A percentile compares a stretch with the other conserved stretches of the same genome.
Conservation (phyloP, 2,113 vertebrate genomes). For the Channa maculata region DNA sequence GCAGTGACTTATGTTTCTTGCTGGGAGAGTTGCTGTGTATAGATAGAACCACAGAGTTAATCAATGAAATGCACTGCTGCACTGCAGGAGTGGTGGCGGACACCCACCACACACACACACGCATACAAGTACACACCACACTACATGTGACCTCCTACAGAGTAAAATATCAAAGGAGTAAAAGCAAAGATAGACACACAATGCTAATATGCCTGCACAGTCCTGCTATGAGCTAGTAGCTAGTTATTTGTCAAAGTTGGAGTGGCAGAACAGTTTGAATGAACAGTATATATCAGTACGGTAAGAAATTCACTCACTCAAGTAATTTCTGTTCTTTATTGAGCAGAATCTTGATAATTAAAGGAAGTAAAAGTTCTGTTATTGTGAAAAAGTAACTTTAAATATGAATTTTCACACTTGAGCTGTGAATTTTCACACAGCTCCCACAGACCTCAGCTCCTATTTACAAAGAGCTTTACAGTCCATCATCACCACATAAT, state of each 20-base stretch:
- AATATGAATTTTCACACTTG: slow-evolving; percentile 39
- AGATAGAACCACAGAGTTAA: slow-evolving; percentile 64
- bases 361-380: slow-evolving; percentile 5
- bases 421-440: slow-evolving; percentile 51
- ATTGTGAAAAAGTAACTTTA: slow-evolving; percentile 27
- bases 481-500: background rate
- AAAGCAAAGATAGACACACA: slow-evolving; percentile 12
- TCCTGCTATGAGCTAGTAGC: background rate
- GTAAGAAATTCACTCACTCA: background rate
- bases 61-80: slow-evolving; percentile 73
- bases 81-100: slow-evolving; percentile 55
- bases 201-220: slow-evolving; percentile 15
- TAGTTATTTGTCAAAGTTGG: background rate
- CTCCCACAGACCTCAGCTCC: slow-evolving; percentile 16
- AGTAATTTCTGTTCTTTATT: background rate
- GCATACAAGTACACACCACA: slow-evolving; percentile 3
- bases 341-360: slow-evolving; percentile 2
- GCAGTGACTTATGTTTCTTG: slow-evolving; percentile 57
- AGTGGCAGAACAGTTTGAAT: background rate
- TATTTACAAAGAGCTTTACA: background rate
- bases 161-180: slow-evolving; percentile 21
- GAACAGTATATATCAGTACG: too few species aligned
- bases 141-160: background rate
- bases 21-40: slow-evolving; percentile 51
- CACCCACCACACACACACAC: slow-evolving; percentile 24